phyloP scores from a whole-genome alignment of 1,140 invertebrate species.

The Hycleus cichorii region DNA sequence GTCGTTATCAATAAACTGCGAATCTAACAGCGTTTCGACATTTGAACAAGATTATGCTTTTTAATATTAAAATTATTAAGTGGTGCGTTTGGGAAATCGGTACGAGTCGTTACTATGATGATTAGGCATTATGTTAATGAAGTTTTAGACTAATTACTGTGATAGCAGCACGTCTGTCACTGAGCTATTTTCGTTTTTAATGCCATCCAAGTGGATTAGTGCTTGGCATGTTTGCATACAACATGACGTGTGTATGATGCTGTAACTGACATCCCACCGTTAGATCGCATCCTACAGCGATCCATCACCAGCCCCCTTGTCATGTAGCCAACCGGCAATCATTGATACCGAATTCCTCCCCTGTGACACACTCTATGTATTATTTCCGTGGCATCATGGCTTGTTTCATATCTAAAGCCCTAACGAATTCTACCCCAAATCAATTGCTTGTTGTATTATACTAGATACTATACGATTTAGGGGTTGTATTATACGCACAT shows the following conservation, averaged over 20 bases:
- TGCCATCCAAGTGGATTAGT: no score
- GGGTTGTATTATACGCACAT: background rate
- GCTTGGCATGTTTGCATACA: constrained; percentile 13
- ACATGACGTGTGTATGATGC: constrained; percentile 14
- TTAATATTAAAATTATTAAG: no score
- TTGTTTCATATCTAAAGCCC: constrained; percentile 4
- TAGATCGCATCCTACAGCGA: constrained; percentile 8
- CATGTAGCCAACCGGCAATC: constrained; percentile 15
- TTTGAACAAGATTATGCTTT: no score
- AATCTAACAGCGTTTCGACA: no score
- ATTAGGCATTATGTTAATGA: no score
- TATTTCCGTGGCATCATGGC: constrained; percentile 11
- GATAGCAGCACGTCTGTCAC: no score
- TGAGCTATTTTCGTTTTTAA: no score
- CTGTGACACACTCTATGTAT: constrained; percentile 13
- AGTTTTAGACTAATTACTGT: no score
- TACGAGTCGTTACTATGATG: no score
- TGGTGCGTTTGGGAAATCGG: no score
- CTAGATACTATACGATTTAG: background rate
- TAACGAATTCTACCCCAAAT: constrained; percentile 11
- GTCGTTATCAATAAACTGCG: no score
- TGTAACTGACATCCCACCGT: constrained; percentile 14
- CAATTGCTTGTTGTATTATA: constrained; percentile 1
- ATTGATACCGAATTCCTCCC: constrained; percentile 17
- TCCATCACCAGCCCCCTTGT: constrained; percentile 8